Evolutionary conservation across 2,113 vertebrate species (phyloP), one percentile per base, ranked within the genome.

Genomic region (Progne subis): DNA sequence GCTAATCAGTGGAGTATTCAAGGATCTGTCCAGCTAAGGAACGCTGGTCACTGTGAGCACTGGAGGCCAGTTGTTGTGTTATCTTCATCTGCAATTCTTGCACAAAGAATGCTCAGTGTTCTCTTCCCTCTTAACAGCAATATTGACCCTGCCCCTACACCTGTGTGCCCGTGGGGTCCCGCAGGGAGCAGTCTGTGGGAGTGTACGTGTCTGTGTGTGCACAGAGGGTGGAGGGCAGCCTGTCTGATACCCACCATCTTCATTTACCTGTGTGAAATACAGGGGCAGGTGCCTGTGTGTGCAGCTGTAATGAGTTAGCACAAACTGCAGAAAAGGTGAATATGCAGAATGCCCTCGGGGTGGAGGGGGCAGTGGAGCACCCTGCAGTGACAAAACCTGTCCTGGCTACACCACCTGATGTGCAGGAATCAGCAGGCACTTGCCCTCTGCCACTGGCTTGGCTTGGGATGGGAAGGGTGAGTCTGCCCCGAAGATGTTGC

Each of bases 161-260:
- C 17, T 32, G 32, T 11, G 24, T 52, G 18, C 14, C 14, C 52
- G 24, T 18, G 26, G n/a, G 6, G 12, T 18, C 12, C 2, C 32
- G 32, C 46, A 39, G 53, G 72, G 47, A 52, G 0, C 49, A 60
- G 4, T 7, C 19, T 70, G 59, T 23, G 7, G 5, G 14, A 2
- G 12, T 14, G 8, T 2, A 0, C 19, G 0, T 5, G 52, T 68
- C 29, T 24, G 2, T 9, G 19, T 63, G 18, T 9, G 59, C 32
- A 23, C 59, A 34, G 59, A 11, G 70, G 16, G 5, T 3, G 55
- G 46, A 72, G 72, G 52, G 60, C 32, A 55, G 34, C 72, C 68
- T 29, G n/a, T 28, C 52, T 44, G 67, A 4, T 15, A 8, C 1
- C 5, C 34, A 25, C 1, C 18, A 15, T 49, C 82, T 43, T 11